Evolutionary conservation across 92 coral and sea anemone species (phyloP).

Genomic region (Plumapathes pennacea): DNA sequence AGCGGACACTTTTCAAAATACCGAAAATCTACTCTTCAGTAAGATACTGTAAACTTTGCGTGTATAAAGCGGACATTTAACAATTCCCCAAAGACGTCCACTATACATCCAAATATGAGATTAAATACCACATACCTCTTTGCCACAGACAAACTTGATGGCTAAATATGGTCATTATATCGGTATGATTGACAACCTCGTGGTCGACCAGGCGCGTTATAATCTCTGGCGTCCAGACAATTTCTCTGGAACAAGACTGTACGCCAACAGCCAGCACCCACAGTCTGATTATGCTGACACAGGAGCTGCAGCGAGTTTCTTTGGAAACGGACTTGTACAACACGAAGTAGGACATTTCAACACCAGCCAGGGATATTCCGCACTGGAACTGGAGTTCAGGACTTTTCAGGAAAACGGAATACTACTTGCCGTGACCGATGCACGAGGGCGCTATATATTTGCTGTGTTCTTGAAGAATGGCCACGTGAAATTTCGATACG

Average conservation of each 20-base stretch:
- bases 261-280: constrained; percentile 23
- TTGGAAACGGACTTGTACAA: constrained; percentile 56
- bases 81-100: no score
- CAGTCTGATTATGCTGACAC: constrained; percentile 30
- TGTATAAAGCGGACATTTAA: no score
- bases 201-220: constrained; percentile 30
- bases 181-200: constrained; percentile 56
- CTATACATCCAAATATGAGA: no score
- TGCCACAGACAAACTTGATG: not conserved
- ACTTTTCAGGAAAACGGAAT: constrained; percentile 53
- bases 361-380: constrained; percentile 17
- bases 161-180: constrained; percentile 19
- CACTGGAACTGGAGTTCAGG: constrained; percentile 58
- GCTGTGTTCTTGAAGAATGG: constrained; percentile 45
- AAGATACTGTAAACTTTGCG: no score
- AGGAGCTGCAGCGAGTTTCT: constrained; percentile 61
- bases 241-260: constrained; percentile 22
- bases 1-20: no score
- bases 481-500: constrained; percentile 30
- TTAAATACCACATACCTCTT: not conserved
- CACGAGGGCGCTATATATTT: constrained; percentile 8
- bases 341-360: constrained; percentile 55
- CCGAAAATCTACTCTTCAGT: no score
- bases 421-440: constrained; percentile 55
- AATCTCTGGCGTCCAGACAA: constrained; percentile 53